phyloP scores from a whole-genome alignment of 2,888 invertebrate genomes.

The Hermodice carunculata region DNA sequence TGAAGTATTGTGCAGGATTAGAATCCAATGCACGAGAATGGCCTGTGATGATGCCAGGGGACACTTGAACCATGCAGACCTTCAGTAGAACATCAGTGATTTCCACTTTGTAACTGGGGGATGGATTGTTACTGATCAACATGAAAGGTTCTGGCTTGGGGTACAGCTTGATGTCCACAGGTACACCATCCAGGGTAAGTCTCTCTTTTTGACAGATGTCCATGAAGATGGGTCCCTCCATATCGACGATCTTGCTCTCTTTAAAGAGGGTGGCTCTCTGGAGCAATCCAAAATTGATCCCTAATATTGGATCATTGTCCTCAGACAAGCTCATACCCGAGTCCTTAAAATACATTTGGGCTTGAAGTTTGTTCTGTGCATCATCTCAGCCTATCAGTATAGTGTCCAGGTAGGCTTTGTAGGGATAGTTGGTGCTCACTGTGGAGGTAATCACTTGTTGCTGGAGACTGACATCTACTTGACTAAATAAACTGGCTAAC shows the following conservation, averaged over 20 bases:
- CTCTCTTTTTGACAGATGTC: neutral
- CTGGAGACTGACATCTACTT: neutral
- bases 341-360: neutral
- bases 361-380: neutral
- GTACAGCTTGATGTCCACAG: neutral
- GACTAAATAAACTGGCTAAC: neutral
- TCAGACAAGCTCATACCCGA: too few species aligned
- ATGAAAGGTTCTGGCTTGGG: too few species aligned
- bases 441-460: neutral
- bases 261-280: too few species aligned
- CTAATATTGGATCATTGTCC: neutral
- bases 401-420: constrained; percentile 3
- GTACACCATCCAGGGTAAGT: neutral
- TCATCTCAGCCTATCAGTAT: neutral
- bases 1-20: neutral
- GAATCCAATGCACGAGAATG: neutral
- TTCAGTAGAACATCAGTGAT: neutral
- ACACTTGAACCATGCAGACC: neutral
- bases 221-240: neutral
- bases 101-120: neutral
- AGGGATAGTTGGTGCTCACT: neutral
- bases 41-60: neutral
- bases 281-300: neutral
- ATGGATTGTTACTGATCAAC: neutral
- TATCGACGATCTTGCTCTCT: neutral